phyloP scores from a whole-genome alignment of 2,113 vertebrate species.

The Onychorhynchus coronatus region DNA sequence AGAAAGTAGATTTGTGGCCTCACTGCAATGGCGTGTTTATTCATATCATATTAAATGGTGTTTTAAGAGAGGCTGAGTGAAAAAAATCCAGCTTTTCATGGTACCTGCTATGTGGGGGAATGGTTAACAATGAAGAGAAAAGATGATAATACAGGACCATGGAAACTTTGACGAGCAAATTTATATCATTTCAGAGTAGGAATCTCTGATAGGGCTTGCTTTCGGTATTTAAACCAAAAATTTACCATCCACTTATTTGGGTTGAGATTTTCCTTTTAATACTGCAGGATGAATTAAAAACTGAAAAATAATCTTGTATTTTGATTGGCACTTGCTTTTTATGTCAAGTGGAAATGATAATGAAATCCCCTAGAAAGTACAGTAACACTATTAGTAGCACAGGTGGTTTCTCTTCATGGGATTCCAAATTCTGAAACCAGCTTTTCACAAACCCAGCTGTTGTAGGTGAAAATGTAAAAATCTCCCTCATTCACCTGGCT shows the following conservation, averaged over 20 bases:
- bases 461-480: background rate
- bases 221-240: background rate
- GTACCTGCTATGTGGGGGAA: background rate
- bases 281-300: background rate
- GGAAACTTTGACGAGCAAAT: background rate
- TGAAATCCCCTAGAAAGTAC: background rate
- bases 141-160: background rate
- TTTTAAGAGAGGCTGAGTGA: background rate
- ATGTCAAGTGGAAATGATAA: background rate
- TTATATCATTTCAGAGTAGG: background rate
- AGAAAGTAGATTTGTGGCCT: background rate
- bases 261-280: background rate
- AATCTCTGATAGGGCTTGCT: background rate
- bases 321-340: background rate
- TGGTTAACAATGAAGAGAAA: background rate
- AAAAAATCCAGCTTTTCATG: background rate
- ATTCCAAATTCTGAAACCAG: background rate
- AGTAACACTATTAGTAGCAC: background rate
- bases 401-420: background rate
- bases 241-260: background rate
- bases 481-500: background rate
- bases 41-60: background rate
- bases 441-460: background rate
- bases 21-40: background rate
- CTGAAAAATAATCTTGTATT: background rate